Percentiles rank a stretch among this genome's conserved stretches.
phyloP scores from a whole-genome alignment of 2,888 invertebrate genomes.

The Caenorhabditis parvicauda region DNA sequence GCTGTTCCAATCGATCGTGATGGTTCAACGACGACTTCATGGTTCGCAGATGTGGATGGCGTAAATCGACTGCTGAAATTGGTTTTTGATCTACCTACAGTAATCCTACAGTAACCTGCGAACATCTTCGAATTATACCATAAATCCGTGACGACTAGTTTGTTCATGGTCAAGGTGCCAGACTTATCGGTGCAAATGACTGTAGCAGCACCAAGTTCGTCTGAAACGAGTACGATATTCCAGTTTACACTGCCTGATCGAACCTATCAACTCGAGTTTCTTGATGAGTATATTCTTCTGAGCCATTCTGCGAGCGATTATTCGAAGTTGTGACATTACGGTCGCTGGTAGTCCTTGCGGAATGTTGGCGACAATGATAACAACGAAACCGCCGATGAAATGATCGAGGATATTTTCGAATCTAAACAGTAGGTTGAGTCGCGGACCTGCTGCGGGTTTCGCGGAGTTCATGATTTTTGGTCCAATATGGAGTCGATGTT shows the following conservation, averaged over 20 bases:
- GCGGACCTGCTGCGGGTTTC: too few relatives aligned
- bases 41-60: conserved; percentile 48
- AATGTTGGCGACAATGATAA: conserved; percentile 60
- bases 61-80: conserved; percentile 41
- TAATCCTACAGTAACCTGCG: conserved; percentile 11
- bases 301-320: conserved; percentile 86
- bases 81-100: background rate
- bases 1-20: conserved; percentile 46
- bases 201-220: conserved; percentile 81
- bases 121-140: conserved; percentile 47
- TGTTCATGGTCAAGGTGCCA: conserved; percentile 93
- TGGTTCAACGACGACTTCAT: conserved; percentile 41
- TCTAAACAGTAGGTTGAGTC: too few relatives aligned
- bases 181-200: conserved; percentile 97
- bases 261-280: conserved; percentile 56
- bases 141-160: conserved; percentile 71
- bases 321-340: conserved; percentile 59
- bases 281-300: conserved; percentile 98
- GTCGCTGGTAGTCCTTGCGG: conserved; percentile 59
- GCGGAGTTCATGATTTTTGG: background rate
- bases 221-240: conserved; percentile 10
- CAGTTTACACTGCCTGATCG: background rate
- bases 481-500: background rate
- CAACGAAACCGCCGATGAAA: conserved; percentile 59
- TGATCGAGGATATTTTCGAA: conserved; percentile 58